Evolutionary conservation across 1,140 invertebrate genomes (phyloP).

Genomic region (Uloborus diversus): DNA sequence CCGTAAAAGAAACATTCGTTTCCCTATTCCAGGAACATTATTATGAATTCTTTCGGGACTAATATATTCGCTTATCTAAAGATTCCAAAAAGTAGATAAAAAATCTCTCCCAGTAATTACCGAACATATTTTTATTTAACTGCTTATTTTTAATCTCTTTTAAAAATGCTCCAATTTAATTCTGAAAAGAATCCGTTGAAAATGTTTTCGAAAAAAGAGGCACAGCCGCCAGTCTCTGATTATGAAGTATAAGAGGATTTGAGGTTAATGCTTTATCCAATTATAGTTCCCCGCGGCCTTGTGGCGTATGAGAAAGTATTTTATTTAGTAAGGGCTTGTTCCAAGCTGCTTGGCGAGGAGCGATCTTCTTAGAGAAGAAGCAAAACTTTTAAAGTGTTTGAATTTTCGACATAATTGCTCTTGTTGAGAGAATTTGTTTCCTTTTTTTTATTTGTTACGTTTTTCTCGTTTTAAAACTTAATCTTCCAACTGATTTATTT

Average conservation of each 20-base stretch:
- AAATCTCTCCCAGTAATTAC: neutral
- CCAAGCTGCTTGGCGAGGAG: too few species aligned
- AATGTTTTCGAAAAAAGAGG: neutral
- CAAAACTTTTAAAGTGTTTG: neutral
- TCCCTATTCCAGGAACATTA: too few species aligned
- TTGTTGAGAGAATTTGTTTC: neutral
- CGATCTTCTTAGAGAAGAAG: neutral
- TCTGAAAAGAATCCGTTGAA: neutral
- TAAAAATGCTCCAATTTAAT: conserved; percentile 5
- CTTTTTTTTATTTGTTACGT: neutral
- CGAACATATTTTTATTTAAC: neutral
- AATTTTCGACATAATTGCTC: conserved; percentile 8
- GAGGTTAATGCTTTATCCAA: conserved; percentile 11
- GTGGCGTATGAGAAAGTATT: neutral
- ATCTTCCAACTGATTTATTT: neutral
- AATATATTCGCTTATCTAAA: too few species aligned
- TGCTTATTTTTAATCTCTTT: neutral
- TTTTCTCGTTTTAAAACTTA: neutral
- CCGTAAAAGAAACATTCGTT: too few species aligned
- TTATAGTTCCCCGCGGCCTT: conserved; percentile 6
- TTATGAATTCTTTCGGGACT: too few species aligned
- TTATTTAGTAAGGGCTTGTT: neutral
- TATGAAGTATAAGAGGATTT: neutral
- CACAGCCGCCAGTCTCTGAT: neutral
- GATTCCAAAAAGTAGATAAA: too few species aligned